Conservation (phyloP, 2,797 vertebrate genomes). For the Neopelma chrysocephalum region DNA sequence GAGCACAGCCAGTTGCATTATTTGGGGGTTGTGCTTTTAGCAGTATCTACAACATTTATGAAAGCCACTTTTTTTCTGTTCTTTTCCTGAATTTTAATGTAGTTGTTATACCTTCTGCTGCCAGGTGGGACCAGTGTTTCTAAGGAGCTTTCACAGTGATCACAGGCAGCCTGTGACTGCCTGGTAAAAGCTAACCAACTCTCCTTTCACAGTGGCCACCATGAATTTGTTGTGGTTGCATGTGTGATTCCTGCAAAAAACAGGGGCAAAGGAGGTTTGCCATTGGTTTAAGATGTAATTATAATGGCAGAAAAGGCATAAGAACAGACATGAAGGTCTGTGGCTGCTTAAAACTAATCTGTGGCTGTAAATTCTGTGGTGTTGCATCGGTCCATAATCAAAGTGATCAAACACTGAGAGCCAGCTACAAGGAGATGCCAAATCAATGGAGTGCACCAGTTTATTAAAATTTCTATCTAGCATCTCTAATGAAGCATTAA, state of each 20-base stretch:
- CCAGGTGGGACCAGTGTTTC: background rate
- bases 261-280: rapidly evolving
- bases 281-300: background rate
- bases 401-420: background rate
- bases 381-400: rapidly evolving
- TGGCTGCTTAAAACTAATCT: background rate
- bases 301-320: background rate
- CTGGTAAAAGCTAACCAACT: background rate
- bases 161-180: background rate
- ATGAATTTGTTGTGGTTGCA: background rate
- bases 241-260: background rate
- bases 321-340: rapidly evolving
- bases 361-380: background rate
- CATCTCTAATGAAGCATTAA: background rate
- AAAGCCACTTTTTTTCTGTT: background rate
- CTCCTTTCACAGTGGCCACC: background rate
- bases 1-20: background rate
- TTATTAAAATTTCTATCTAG: background rate
- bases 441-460: background rate
- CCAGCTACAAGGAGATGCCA: background rate
- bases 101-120: background rate
- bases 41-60: background rate
- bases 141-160: background rate
- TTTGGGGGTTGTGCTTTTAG: background rate
- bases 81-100: background rate